Evolutionary conservation across 2,797 vertebrate species (phyloP), one percentile per base, ranked within the genome.

Genomic region (Cirrhinus mrigala): DNA sequence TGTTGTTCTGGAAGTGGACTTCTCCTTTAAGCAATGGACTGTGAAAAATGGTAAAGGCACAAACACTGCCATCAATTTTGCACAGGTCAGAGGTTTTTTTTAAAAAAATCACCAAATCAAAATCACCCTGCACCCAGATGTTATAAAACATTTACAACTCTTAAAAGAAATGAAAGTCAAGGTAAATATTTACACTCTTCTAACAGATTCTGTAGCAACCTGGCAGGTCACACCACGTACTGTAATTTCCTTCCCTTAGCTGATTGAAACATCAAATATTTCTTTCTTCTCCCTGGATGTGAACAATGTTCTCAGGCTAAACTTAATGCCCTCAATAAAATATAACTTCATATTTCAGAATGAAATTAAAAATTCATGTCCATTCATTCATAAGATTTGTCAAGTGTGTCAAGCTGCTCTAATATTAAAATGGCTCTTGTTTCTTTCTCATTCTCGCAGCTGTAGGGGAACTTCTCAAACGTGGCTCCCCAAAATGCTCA

Each of bases 321-420:
- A 89, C 86, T 88, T 88, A 86, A 89, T 81, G 85, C 86, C 87
- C 74, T 89, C 89, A 89, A 90, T 90, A 89, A 90, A 89, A 87
- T 80, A 90, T 90, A 85, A 88, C 89, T 87, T 87, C 88, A 90
- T 90, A 87, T 90, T 89, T 90, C 89, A 89, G 66, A 81, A 70
- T 8, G n/a, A 82, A 85, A 90, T 90, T 62, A 90, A 90, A 88
- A 88, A 89, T 90, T 88, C 54, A 90, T 89, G 88, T 77, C 44
- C 78, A 40, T 83, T 86, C 81, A 83, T 88, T 90, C 83, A 90
- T 81, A 81, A 85, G 18, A 87, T 56, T 82, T 62, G 80, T 88
- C 73, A 81, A 83, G 82, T 52, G 60, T 81, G 82, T 81, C 60
- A 27, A 78, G 52, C 85, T 78, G 80, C 77, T 87, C 73, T 88